Base-by-base conservation (phyloP, 2,888 invertebrate genomes). In the Conops quadrifasciatus region DNA sequence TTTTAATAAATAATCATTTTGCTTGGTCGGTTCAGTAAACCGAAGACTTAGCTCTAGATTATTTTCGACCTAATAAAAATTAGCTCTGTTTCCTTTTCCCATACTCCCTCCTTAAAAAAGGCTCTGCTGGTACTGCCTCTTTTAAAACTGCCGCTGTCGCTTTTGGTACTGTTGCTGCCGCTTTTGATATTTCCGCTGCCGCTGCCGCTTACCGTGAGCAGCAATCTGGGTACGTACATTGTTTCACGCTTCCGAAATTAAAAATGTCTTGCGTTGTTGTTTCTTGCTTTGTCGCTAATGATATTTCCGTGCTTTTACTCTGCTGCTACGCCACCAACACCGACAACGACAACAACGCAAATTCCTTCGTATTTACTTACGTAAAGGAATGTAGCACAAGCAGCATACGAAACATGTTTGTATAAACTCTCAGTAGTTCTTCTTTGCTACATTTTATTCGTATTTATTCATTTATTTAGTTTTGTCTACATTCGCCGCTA, bases 271-370 rank as follows among this genome's bases (percentile, higher is more conserved):
- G 21, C 21, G 7, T 66, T 56, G 19, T 36, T n/a, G n/a, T n/a
- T n/a, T n/a, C 16, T 51, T 28, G 19, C 45, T 58, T 43, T 67
- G 59, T 67, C 58, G 47, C 67, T 67, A 67, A 67, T 67, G 67
- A 67, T 58, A 45, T 26, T n/a, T 58, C 16, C 49, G 26, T 26
- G 59, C n/a, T 28, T 49, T 36, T 36, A 3, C 21, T 19, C 66
- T 36, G 24, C 43, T 45, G 11, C 62, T 24, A 45, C 49, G 49
- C n/a, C 49, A 16, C 49, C 49, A 19, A 49, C 49, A n/a, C 7
- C 49, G 4, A 5, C 49, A 19, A 19, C 49, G 9, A 36, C 36
- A 36, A 36, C 36, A 36, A 9, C 36, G 9, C 36, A 36, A 36
- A 36, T 36, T 36, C 36, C 36, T 36, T 7, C 36, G 36, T 36